phyloP scores from a whole-genome alignment of 2,797 vertebrate genomes.

The Sebastes cheni region DNA sequence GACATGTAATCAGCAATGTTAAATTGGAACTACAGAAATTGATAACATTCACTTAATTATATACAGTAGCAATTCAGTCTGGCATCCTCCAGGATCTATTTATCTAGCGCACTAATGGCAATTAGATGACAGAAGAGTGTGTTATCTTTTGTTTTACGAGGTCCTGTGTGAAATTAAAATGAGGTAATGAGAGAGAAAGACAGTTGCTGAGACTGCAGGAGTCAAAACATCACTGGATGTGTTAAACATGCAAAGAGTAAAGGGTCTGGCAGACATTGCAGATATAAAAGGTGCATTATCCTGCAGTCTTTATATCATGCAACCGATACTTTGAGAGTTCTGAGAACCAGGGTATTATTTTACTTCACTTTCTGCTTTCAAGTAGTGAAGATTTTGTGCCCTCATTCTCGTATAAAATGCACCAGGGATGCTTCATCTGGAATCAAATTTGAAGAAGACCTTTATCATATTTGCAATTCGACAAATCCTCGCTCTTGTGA shows the following conservation, averaged over 20 bases:
- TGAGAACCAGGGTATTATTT: constrained; percentile 8
- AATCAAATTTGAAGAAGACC: constrained; percentile 41
- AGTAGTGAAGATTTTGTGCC: constrained; percentile 10
- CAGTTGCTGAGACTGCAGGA: constrained; percentile 8
- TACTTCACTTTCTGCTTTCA: constrained; percentile 11
- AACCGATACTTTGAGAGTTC: background rate
- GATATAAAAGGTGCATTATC: constrained; percentile 23
- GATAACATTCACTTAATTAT: constrained; percentile 42
- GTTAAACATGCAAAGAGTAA: constrained; percentile 20
- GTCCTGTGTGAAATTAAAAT: constrained; percentile 22
- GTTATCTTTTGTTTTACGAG: constrained; percentile 35
- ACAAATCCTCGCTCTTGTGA: constrained; percentile 26
- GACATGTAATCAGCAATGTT: constrained; percentile 31
- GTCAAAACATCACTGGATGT: constrained; percentile 8
- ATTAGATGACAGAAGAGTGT: constrained; percentile 40
- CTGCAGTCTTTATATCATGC: constrained; percentile 2
- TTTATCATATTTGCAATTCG: constrained; percentile 48
- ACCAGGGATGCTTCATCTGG: constrained; percentile 13
- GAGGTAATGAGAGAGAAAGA: constrained; percentile 15
- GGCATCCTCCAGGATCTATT: constrained; percentile 28
- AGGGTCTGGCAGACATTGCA: constrained; percentile 16
- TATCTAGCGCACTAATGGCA: constrained; percentile 32
- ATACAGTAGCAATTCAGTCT: constrained; percentile 15
- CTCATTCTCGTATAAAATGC: constrained; percentile 26
- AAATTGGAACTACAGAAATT: constrained; percentile 14